Conservation (phyloP, 2,797 vertebrate species). For the Forpus xanthops region DNA sequence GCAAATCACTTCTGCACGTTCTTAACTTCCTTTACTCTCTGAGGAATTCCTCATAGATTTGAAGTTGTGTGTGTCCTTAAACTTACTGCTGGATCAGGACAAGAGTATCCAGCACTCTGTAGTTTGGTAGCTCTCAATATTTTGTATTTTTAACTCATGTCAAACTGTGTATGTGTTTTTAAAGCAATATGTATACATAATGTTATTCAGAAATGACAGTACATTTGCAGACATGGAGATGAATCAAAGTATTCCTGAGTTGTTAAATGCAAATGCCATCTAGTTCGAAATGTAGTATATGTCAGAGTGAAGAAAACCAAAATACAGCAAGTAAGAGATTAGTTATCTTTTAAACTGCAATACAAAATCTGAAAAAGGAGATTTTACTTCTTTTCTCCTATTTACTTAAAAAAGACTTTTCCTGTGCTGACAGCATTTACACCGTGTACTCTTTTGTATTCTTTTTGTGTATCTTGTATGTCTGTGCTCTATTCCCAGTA, state of each 20-base stretch:
- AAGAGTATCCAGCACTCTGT: constrained; percentile 14
- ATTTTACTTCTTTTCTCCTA: constrained; percentile 68
- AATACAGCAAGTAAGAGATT: constrained; percentile 55
- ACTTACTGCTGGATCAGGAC: not conserved
- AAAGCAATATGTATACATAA: not conserved
- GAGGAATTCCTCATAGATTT: not conserved
- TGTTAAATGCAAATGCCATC: constrained; percentile 34
- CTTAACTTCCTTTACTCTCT: not conserved
- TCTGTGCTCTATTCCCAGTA: constrained; percentile 48
- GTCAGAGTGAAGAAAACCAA: constrained; percentile 44
- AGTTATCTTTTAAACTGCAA: constrained; percentile 70
- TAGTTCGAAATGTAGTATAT: constrained; percentile 39
- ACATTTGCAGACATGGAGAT: constrained; percentile 11
- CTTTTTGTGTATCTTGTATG: constrained; percentile 60
- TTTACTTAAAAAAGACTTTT: constrained; percentile 71
- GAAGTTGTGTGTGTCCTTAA: not conserved
- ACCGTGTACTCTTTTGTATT: constrained; percentile 72
- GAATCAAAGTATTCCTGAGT: constrained; percentile 47
- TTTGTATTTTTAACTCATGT: constrained; percentile 58
- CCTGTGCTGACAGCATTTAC: constrained; percentile 78
- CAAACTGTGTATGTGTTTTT: constrained; percentile 8
- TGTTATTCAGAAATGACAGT: not conserved
- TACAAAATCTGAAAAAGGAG: constrained; percentile 71
- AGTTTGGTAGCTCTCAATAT: not conserved
- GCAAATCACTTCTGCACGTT: not conserved